Evolutionary conservation across 2,888 invertebrate species (phyloP).

Genomic region (Drosophila putrida): DNA sequence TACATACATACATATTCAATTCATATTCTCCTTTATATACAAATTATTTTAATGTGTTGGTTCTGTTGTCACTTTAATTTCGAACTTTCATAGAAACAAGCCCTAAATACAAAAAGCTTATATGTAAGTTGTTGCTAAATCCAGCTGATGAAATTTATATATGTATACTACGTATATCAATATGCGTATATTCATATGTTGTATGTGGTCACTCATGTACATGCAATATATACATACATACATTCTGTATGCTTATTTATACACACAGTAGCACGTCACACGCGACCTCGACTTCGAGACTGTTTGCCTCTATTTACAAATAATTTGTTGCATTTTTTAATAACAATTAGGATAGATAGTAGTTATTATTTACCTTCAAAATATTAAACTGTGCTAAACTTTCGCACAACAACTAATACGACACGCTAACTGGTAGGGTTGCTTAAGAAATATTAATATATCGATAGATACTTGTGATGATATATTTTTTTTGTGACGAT

Average conservation of each 20-base stretch:
- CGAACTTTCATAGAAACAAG: no score
- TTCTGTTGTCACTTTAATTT: not conserved
- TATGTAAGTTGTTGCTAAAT: constrained; percentile 17
- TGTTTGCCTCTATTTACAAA: constrained; percentile 9
- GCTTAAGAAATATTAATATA: not conserved
- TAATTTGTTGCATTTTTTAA: constrained; percentile 16
- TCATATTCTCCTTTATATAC: not conserved
- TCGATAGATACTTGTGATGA: no score
- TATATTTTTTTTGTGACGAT: not conserved
- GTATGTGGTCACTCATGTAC: no score
- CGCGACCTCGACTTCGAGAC: constrained; percentile 1
- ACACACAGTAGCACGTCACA: not conserved
- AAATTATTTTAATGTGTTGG: not conserved
- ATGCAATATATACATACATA: not conserved
- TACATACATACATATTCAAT: not conserved
- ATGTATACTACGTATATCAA: constrained; percentile 5
- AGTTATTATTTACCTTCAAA: constrained; percentile 38
- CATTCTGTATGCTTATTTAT: not conserved
- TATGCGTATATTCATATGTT: not conserved
- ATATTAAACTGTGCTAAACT: constrained; percentile 36
- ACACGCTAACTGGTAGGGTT: constrained; percentile 33
- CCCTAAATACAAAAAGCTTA: not conserved
- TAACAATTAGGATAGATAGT: constrained; percentile 5
- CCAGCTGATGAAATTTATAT: constrained; percentile 11
- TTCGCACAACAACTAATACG: constrained; percentile 50